phyloP scores from a whole-genome alignment of 2,888 invertebrate species.

The Cantharis rustica region DNA sequence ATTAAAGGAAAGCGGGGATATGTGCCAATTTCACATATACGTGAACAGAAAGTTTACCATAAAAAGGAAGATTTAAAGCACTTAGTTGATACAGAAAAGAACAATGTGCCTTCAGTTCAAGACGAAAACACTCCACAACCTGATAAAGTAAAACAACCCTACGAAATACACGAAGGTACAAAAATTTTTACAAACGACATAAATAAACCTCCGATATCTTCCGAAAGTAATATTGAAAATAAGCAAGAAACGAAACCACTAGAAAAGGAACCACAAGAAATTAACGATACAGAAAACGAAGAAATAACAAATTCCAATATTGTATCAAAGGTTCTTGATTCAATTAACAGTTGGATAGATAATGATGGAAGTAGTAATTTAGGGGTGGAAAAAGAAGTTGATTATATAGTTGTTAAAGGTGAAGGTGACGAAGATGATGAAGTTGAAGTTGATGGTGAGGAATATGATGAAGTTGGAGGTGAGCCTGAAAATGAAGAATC shows the following conservation, averaged over 20 bases:
- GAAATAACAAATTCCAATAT: neutral
- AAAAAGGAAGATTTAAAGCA: conserved; percentile 46
- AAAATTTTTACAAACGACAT: conserved; percentile 56
- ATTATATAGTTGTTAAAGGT: neutral
- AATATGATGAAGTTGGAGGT: neutral
- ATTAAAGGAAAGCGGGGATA: conserved; percentile 73
- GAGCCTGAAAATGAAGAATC: neutral
- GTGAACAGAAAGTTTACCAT: conserved; percentile 61
- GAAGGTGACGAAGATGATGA: neutral
- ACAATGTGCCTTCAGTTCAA: conserved; percentile 36
- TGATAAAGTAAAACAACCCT: conserved; percentile 43
- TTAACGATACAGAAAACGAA: neutral
- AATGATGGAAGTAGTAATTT: conserved; percentile 27
- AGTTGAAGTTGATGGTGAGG: neutral
- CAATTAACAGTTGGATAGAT: neutral
- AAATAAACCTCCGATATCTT: neutral
- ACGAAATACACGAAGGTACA: conserved; percentile 70
- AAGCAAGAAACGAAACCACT: neutral
- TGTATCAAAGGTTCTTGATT: neutral
- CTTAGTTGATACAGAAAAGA: conserved; percentile 56
- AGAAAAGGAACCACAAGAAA: neutral
- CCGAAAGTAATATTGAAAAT: neutral
- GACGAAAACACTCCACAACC: conserved; percentile 34
- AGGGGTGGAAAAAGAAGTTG: conserved; percentile 15
- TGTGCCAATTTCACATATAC: conserved; percentile 63